Conservation (phyloP, 2,113 vertebrate species). For the Cinclus cinclus region DNA sequence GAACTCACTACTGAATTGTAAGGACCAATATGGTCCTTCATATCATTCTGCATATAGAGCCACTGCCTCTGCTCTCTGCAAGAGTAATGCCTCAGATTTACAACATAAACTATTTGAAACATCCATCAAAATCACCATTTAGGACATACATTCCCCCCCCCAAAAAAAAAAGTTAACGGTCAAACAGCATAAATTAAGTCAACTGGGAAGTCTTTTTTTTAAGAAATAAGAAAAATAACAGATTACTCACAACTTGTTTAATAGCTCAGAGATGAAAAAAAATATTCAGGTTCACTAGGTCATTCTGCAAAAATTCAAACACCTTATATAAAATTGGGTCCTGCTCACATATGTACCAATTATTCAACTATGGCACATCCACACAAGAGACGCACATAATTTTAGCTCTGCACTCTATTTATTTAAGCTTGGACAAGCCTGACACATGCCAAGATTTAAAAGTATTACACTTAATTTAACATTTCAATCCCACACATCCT, state of each 20-base stretch:
- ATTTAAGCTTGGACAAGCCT: neutral
- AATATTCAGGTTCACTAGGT: neutral
- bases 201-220: neutral
- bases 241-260: neutral
- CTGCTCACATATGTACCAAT: accelerated
- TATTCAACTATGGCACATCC: neutral
- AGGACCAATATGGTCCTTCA: neutral
- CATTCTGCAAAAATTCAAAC: neutral
- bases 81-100: neutral
- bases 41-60: neutral
- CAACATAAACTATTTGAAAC: neutral
- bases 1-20: accelerated
- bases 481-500: neutral
- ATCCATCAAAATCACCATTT: neutral
- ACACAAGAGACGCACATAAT: accelerated
- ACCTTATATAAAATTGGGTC: neutral
- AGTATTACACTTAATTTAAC: neutral
- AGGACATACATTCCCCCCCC: neutral
- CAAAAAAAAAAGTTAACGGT: neutral
- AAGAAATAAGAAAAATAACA: neutral
- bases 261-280: neutral
- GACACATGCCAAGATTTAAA: neutral
- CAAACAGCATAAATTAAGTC: neutral
- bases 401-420: neutral
- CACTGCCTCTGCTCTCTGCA: too few relatives aligned